Evolutionary conservation across 2,113 vertebrate species (phyloP), one percentile per base, ranked within the genome.

Genomic region (Accipiter cooperii): DNA sequence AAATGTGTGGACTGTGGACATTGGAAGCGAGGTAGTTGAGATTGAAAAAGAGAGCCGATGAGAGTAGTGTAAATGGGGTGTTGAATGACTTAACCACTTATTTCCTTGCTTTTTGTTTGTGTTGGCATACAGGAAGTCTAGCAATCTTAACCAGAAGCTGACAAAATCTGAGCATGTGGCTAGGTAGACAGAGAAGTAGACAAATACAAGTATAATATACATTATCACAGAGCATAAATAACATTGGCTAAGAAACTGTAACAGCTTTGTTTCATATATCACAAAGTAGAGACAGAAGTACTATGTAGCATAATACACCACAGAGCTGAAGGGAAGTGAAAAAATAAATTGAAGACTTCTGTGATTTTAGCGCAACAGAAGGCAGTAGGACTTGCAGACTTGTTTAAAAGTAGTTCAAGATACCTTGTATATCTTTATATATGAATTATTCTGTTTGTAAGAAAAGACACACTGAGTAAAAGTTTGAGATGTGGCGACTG

Each of bases 341-440:
- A 93, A 82, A 95, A 63, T 13, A 91, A 81, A 73, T 10, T 22
- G 26, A 87, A 36, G 36, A 64, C 4, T 87, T 73, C 14, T 20
- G 5, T 57, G 89, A 89, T 93, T 94, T 92, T 84, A 91, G 80
- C 74, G 91, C 90, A 95, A 96, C 66, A 90, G 93, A 88, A 92
- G 87, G 38, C 92, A 82, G 61, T 44, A 89, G 71, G 73, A 95
- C 89, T 96, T 89, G 70, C 76, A 88, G 84, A 95, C n/a, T 83
- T 95, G 54, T 36, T 97, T 93, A 95, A 94, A 93, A 94, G 57
- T 34, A 57, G 75, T 87, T 97, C 80, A 74, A 95, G 31, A 55
- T 47, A 94, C 77, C 71, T 84, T 46, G 8, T 55, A 12, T 64
- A 77, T 82, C 84, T 96, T 94, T 89, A 40, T 57, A 81, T 73